Base-by-base conservation (phyloP, 92 coral and sea anemone species). In the Umimayanthus chanpuru region DNA sequence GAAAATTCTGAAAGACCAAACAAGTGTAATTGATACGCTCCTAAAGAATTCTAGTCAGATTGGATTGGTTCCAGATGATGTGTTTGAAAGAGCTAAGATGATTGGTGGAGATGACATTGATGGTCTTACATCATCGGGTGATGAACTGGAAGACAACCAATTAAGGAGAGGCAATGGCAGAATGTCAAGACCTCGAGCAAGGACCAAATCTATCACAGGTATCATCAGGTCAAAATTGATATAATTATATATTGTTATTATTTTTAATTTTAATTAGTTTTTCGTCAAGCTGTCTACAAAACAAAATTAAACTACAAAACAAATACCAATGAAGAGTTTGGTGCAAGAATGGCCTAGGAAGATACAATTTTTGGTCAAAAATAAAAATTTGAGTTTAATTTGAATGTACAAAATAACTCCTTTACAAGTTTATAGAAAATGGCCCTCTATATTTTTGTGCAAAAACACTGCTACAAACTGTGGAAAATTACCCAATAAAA, bases 201-300 rank as follows among this genome's bases (percentile, higher is more conserved):
- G 99, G 86, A 94, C 96, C 74, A 95, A 92, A 32, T 97, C 99
- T 67, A 89, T 97, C 11, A 91, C 98, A 86, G 99, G 99, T 97
- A 85, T 21, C 58, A 18, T 25, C 32, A 83, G 18, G 12, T 30
- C 29, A 75, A 40, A 30, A 38, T 39, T 53, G 4, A 53, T 53
- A 25, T 72, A 25, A 70, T 26, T 32, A 32, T 32, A 32, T 32
- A 32, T 32, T 32, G 36, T 32, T 32, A 32, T 32, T 2, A 32
- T 32, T 32, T 15, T 8, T 29, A 72, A 29, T 72, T 10, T 9
- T 72, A 72, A 72, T 68, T 67, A 6, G 29, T 23, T 68, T 15
- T 12, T 53, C 20, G 2, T 12, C 16, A 53, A 15, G 2, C 20
- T 53, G 58, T 53, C 58, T 53, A 14, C 20, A 47, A 9, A 53